Conservation (phyloP, 2,797 vertebrate species). For the Oreortyx pictus region DNA sequence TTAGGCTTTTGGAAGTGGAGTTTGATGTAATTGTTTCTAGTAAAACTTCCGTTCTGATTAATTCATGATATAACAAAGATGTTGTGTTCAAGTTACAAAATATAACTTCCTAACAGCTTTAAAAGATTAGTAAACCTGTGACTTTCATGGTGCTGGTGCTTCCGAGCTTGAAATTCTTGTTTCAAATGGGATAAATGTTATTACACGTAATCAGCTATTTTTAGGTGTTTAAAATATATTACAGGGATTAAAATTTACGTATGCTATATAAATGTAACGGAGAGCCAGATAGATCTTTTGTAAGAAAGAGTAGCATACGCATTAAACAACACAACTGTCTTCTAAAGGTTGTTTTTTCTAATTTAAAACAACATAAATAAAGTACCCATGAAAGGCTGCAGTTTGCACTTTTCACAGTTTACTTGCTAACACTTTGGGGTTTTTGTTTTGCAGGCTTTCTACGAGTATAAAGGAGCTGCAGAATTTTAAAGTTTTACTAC, state of each 20-base stretch:
- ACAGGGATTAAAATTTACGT: background rate
- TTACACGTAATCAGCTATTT: background rate
- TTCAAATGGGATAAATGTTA: background rate
- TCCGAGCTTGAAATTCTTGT: background rate
- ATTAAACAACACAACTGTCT: background rate
- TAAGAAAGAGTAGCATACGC: background rate
- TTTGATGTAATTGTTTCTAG: background rate
- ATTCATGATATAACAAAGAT: background rate
- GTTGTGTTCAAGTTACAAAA: background rate
- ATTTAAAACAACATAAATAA: background rate
- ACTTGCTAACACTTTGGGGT: background rate
- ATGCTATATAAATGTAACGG: background rate
- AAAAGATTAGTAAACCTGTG: background rate
- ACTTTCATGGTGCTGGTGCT: background rate
- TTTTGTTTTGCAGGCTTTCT: slow-evolving; percentile 85
- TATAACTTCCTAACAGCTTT: background rate
- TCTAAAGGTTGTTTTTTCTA: background rate
- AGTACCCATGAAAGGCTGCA: background rate
- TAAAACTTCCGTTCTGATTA: background rate
- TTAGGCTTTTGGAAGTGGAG: background rate
- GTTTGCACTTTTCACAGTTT: background rate
- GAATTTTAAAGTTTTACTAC: slow-evolving; percentile 89
- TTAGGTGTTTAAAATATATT: background rate
- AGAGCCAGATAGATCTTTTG: background rate
- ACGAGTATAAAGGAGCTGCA: slow-evolving; percentile 93